These are phyloP conservation scores for Battus philenor DNA, from an alignment of 1,140 invertebrate species.

Conservation along the genomic window DNA sequence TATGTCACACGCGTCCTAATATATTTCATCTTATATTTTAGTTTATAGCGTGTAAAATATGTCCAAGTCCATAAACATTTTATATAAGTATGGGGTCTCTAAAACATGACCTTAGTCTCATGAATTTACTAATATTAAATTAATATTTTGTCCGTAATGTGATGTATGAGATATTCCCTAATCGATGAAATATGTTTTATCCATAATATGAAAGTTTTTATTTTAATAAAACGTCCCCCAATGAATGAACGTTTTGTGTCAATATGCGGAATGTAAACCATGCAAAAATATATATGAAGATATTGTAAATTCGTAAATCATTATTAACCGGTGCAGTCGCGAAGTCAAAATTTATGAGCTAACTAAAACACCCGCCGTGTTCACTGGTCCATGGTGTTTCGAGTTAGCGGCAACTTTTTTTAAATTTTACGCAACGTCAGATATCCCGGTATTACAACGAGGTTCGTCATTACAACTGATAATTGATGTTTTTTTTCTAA, in stretches of 20 bases:
- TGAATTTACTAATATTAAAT: no score
- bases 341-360: not conserved
- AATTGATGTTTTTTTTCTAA: no score
- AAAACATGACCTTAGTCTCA: no score
- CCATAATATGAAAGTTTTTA: not conserved
- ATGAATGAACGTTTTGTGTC: not conserved
- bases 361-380: slow-evolving; percentile 2
- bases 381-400: slow-evolving; percentile 1
- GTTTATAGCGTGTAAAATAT: no score
- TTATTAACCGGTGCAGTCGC: no score
- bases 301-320: no score
- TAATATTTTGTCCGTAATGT: no score
- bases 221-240: not conserved
- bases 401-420: slow-evolving; percentile 1
- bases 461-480: slow-evolving; percentile 3
- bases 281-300: not conserved
- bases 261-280: not conserved
- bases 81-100: no score
- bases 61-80: no score
- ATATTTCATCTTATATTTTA: no score
- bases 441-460: slow-evolving; percentile 2
- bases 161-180: no score
- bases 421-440: not conserved
- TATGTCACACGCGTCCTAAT: no score
- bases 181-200: not conserved